phyloP scores from a whole-genome alignment of 2,113 vertebrate genomes.

The Labeo catla region DNA sequence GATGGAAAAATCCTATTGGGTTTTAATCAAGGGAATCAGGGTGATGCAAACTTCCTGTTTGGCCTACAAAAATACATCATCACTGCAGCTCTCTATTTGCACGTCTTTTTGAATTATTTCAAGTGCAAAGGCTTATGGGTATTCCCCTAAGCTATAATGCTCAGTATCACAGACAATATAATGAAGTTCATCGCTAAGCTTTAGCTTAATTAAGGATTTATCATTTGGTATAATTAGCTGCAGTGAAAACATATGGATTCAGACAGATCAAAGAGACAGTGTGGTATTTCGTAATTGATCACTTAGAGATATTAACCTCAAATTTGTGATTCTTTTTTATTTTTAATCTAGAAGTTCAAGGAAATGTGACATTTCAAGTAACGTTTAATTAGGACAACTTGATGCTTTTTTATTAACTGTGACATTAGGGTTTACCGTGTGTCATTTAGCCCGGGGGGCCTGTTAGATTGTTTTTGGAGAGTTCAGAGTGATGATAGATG shows the following conservation, averaged over 20 bases:
- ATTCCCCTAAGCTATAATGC: not conserved
- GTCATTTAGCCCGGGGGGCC: not conserved
- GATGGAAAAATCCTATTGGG: not conserved
- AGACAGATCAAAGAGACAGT: not conserved
- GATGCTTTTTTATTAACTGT: not conserved
- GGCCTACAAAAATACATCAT: not conserved
- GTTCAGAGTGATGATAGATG: slow-evolving; percentile 21
- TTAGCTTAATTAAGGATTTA: slow-evolving; percentile 22
- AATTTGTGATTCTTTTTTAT: not conserved
- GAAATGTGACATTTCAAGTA: not conserved
- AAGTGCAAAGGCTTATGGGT: not conserved
- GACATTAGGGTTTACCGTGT: not conserved
- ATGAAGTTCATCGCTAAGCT: not conserved
- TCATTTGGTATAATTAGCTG: not conserved
- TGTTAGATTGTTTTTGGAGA: slow-evolving; percentile 41
- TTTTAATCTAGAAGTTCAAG: not conserved
- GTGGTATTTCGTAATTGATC: slow-evolving; percentile 1
- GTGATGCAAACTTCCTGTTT: not conserved
- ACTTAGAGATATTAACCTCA: not conserved
- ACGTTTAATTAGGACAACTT: not conserved
- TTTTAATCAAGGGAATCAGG: not conserved
- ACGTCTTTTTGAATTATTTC: not conserved
- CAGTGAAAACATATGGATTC: slow-evolving; percentile 21
- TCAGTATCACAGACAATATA: not conserved
- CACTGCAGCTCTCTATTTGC: not conserved